Evolutionary conservation across 2,797 vertebrate genomes (phyloP).

Genomic region (Enteromius afrohamiltoni): DNA sequence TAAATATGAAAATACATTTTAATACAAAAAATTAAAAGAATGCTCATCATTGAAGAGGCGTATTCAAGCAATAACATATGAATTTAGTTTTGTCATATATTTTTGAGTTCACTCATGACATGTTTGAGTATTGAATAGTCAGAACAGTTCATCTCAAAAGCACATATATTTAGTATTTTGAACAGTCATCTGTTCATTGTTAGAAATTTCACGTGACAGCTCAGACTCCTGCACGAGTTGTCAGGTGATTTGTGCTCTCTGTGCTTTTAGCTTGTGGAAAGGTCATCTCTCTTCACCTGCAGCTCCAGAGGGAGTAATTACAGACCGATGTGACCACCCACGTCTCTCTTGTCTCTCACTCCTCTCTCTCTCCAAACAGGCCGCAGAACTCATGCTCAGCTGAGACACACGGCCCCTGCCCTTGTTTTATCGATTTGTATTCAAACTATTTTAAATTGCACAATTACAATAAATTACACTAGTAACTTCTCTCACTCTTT

Average conservation of each 20-base stretch:
- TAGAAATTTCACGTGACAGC: neutral
- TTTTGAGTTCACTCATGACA: neutral
- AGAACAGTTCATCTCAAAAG: neutral
- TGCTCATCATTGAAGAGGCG: neutral
- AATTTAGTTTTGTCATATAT: neutral
- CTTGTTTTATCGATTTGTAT: slow-evolving; percentile 16
- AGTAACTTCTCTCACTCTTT: neutral
- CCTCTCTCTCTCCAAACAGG: neutral
- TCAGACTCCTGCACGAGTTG: neutral
- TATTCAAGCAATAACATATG: neutral
- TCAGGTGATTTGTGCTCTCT: slow-evolving; percentile 24
- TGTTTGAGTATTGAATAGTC: neutral
- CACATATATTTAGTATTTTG: neutral
- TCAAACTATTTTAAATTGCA: neutral
- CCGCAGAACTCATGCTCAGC: slow-evolving; percentile 10
- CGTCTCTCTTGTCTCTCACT: neutral
- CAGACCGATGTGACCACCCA: slow-evolving; percentile 40
- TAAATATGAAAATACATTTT: neutral
- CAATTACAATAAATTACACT: neutral
- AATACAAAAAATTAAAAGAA: neutral
- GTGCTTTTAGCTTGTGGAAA: slow-evolving; percentile 53
- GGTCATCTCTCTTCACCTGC: slow-evolving; percentile 63
- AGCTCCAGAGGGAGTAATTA: slow-evolving; percentile 66
- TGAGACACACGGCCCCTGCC: slow-evolving; percentile 12
- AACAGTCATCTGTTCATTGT: neutral